Evolutionary conservation across 2,797 vertebrate genomes (phyloP).

Genomic region (Prunella strophiata): DNA sequence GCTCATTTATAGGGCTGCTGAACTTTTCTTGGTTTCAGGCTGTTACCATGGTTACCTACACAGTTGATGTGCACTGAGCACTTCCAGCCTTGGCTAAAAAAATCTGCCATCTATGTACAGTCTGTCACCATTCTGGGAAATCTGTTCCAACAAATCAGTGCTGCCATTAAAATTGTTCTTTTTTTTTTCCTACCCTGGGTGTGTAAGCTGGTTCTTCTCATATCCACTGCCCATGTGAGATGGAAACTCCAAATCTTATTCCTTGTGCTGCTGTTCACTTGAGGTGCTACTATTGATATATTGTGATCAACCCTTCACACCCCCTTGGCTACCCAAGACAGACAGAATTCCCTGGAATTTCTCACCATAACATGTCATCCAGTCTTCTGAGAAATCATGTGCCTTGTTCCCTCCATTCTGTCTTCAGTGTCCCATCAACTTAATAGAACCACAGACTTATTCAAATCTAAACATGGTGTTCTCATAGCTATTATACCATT

Average conservation of each 20-base stretch:
- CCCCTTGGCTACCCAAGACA: neutral
- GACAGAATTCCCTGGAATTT: neutral
- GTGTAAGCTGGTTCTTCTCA: neutral
- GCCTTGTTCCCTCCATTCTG: neutral
- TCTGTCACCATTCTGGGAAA: neutral
- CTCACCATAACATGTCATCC: neutral
- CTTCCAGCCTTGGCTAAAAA: constrained; percentile 12
- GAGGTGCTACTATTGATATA: neutral
- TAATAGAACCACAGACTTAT: neutral
- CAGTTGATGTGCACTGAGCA: neutral
- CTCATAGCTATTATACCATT: neutral
- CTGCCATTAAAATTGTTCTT: neutral
- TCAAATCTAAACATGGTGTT: neutral
- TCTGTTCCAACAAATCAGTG: neutral
- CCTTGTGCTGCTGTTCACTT: neutral
- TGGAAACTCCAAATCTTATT: neutral
- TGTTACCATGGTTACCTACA: constrained; percentile 1
- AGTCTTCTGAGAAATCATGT: neutral
- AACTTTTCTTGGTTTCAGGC: neutral
- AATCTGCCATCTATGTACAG: neutral
- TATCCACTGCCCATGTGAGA: neutral
- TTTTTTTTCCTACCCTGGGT: neutral
- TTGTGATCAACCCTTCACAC: neutral
- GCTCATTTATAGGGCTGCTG: neutral
- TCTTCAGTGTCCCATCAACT: neutral